Evolutionary conservation across 1,140 invertebrate genomes (phyloP).

Genomic region (Ceratina calcarata): DNA sequence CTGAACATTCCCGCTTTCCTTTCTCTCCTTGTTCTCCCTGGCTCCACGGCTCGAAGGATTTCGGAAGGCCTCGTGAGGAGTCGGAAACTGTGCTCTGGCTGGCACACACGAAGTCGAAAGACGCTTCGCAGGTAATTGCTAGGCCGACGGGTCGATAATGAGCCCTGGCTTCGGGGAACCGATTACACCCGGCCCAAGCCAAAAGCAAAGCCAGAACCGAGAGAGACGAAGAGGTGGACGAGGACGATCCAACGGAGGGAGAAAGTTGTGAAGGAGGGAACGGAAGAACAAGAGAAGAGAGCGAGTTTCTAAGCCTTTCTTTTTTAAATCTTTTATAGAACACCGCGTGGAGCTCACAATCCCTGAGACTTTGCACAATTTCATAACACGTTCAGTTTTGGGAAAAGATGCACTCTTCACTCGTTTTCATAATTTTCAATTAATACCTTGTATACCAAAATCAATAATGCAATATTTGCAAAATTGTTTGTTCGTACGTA

Average conservation of each 20-base stretch:
- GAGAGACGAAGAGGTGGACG: conserved; percentile 45
- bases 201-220: conserved; percentile 74
- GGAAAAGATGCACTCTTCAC: no score
- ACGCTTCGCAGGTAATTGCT: conserved; percentile 80
- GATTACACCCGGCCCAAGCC: conserved; percentile 79
- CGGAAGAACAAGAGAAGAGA: conserved; percentile 17
- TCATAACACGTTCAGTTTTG: no score
- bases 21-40: conserved; percentile 26
- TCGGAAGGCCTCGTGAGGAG: conserved; percentile 64
- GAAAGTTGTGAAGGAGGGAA: conserved; percentile 36
- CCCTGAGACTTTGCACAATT: background rate
- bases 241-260: conserved; percentile 41
- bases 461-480: no score
- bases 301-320: conserved; percentile 10
- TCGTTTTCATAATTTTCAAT: no score
- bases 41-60: conserved; percentile 51
- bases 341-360: background rate
- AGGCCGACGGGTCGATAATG: conserved; percentile 81
- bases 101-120: conserved; percentile 72
- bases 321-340: conserved; percentile 19
- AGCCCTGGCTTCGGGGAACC: conserved; percentile 80
- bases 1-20: conserved; percentile 11
- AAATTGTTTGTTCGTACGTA: no score
- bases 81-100: conserved; percentile 66
- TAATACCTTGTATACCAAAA: no score